A percentile compares a stretch with the other conserved stretches of the same genome.
Evolutionary conservation across 1,140 invertebrate species (phyloP).

Genomic region (Eubasilissa regina): DNA sequence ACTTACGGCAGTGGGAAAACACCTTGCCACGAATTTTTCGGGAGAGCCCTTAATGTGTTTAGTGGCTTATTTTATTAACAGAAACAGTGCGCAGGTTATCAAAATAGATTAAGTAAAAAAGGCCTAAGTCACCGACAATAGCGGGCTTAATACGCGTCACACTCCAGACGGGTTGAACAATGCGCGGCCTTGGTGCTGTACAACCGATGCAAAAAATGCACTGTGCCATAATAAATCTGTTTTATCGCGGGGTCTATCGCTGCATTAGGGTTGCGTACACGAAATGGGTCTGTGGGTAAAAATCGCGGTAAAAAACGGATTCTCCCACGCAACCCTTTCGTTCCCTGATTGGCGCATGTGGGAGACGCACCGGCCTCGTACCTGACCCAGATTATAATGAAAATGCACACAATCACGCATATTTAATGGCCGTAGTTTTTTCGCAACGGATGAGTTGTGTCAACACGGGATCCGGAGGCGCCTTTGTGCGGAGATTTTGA

Average conservation of each 20-base stretch:
- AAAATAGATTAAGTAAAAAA: constrained; percentile 35
- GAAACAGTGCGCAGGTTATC: constrained; percentile 41
- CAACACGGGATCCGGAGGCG: constrained; percentile 27
- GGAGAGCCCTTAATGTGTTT: constrained; percentile 18
- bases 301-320: constrained; percentile 54
- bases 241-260: constrained; percentile 31
- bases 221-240: constrained; percentile 30
- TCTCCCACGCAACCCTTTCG: constrained; percentile 61
- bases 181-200: constrained; percentile 10
- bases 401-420: constrained; percentile 56
- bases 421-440: constrained; percentile 50
- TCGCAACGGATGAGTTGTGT: constrained; percentile 30
- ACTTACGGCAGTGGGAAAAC: constrained; percentile 24
- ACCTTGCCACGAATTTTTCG: constrained; percentile 18
- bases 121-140: not conserved
- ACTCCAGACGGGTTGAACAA: constrained; percentile 26
- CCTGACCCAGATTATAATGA: constrained; percentile 58
- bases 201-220: constrained; percentile 31
- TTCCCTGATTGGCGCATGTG: constrained; percentile 56
- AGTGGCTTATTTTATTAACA: constrained; percentile 19
- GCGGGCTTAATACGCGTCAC: constrained; percentile 31
- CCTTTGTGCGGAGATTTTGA: constrained; percentile 25
- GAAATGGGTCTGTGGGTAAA: constrained; percentile 56
- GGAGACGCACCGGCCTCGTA: constrained; percentile 47
- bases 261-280: constrained; percentile 31